Evolutionary conservation across 1,140 invertebrate species (phyloP).

Genomic region (Drosophila nebulosa): DNA sequence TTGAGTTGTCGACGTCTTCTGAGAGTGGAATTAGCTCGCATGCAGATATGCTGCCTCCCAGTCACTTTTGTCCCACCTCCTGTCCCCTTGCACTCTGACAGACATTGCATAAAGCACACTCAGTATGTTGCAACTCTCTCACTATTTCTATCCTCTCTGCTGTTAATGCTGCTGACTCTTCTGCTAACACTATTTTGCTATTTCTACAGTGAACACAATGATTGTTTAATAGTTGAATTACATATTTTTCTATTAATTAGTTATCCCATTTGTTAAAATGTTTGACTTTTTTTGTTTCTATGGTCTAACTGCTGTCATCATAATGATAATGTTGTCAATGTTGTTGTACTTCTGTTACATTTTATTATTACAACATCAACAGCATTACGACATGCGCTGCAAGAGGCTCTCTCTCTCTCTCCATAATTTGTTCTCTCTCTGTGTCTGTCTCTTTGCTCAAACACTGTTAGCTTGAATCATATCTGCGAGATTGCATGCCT

Average conservation of each 20-base stretch:
- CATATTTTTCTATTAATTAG: not conserved
- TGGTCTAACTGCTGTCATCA: slow-evolving; percentile 14
- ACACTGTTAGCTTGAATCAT: slow-evolving; percentile 47
- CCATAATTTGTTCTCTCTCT: slow-evolving; percentile 1
- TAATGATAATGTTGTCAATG: slow-evolving; percentile 51
- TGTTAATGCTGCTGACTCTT: not conserved
- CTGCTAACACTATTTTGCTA: too few relatives aligned
- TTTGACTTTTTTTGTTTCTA: slow-evolving; percentile 33
- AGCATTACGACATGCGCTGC: slow-evolving; percentile 65
- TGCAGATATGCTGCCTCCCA: slow-evolving; percentile 37
- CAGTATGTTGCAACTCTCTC: slow-evolving; percentile 49
- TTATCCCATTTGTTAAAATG: slow-evolving; percentile 51
- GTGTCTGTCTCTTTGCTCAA: not conserved
- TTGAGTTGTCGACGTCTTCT: slow-evolving; percentile 39
- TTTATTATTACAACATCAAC: slow-evolving; percentile 73
- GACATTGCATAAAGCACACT: slow-evolving; percentile 62
- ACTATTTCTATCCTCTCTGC: not conserved
- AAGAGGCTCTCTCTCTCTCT: not conserved
- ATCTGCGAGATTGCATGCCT: slow-evolving; percentile 21
- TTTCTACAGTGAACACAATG: slow-evolving; percentile 10
- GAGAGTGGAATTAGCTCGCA: slow-evolving; percentile 62
- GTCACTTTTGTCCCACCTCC: slow-evolving; percentile 28
- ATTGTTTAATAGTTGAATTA: not conserved
- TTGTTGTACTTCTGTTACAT: slow-evolving; percentile 25
- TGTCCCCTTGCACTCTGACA: not conserved